phyloP scores from a whole-genome alignment of 1,140 invertebrate genomes.

The Drosophila bocki region DNA sequence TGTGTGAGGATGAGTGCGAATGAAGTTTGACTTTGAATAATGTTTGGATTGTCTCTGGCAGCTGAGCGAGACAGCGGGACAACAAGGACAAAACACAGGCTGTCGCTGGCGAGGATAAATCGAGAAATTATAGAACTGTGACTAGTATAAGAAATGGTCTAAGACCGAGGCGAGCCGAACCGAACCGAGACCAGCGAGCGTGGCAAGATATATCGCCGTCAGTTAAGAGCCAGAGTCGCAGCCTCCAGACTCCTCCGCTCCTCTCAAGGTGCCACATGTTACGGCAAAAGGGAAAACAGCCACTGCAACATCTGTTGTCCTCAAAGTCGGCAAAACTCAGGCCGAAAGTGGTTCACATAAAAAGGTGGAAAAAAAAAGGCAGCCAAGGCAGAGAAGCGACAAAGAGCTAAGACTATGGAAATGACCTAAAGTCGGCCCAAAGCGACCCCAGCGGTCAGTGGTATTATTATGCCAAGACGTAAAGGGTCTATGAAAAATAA shows the following conservation, averaged over 20 bases:
- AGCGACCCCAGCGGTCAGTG: background rate
- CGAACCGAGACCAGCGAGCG: conserved; percentile 48
- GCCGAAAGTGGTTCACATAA: conserved; percentile 61
- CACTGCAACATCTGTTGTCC: conserved; percentile 69
- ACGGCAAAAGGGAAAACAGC: conserved; percentile 36
- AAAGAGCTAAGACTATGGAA: conserved; percentile 24
- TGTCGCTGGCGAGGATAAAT: conserved; percentile 71
- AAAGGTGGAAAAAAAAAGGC: conserved; percentile 54
- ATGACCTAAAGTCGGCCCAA: conserved; percentile 24
- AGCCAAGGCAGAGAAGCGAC: conserved; percentile 20
- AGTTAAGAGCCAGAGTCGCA: conserved; percentile 59
- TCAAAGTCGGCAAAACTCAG: conserved; percentile 48
- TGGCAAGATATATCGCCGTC: conserved; percentile 78
- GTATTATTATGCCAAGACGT: conserved; percentile 7
- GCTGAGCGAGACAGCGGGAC: conserved; percentile 54
- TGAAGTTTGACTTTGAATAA: conserved; percentile 84
- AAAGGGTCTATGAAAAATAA: conserved; percentile 10
- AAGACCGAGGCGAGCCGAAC: conserved; percentile 15
- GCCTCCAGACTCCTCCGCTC: conserved; percentile 17
- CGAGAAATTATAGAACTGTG: conserved; percentile 84
- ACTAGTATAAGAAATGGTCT: conserved; percentile 82
- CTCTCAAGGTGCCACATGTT: conserved; percentile 74
- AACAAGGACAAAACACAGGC: conserved; percentile 58
- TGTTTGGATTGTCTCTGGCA: conserved; percentile 83
- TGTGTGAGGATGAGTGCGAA: conserved; percentile 64